A percentile compares a stretch with the other conserved stretches of the same genome.
These are phyloP conservation scores for Thaumetopoea pityocampa DNA, from an alignment of 1,140 invertebrate species.

Conservation along the genomic window DNA sequence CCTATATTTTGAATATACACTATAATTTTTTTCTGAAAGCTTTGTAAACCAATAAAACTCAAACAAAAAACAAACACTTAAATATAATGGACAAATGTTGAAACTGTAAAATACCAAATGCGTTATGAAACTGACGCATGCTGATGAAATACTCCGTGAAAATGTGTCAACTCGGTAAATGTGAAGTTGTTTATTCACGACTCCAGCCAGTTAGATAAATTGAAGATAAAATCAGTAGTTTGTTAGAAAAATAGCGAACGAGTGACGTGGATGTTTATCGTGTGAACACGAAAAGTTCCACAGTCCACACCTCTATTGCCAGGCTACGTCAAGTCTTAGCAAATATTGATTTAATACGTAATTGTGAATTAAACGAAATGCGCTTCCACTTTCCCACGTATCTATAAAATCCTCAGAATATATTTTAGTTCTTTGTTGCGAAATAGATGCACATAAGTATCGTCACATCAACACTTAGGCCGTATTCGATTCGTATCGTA, in stretches of 20 bases:
- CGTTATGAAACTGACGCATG: constrained; percentile 24
- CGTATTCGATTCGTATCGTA: no score
- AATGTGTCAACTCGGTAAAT: constrained; percentile 11
- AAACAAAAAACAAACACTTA: no score
- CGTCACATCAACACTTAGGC: no score
- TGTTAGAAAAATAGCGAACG: constrained; percentile 10
- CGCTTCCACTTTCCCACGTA: constrained; percentile 21
- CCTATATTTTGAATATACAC: no score
- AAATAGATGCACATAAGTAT: no score
- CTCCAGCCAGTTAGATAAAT: constrained; percentile 15
- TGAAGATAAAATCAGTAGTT: constrained; percentile 11
- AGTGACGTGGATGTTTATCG: constrained; percentile 50
- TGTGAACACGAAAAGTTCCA: constrained; percentile 56
- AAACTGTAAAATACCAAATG: constrained; percentile 6
- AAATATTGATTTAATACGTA: constrained; percentile 56
- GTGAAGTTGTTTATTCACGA: constrained; percentile 5
- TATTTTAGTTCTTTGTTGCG: constrained; percentile 19
- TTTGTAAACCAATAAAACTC: no score
- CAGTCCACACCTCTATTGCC: constrained; percentile 48
- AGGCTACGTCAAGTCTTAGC: constrained; percentile 43
- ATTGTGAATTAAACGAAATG: constrained; percentile 28
- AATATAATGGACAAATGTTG: no score
- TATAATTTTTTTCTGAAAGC: no score
- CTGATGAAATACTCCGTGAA: constrained; percentile 29
- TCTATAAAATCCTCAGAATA: constrained; percentile 30